Conservation (phyloP, 2,113 vertebrate species). For the Colius striatus region DNA sequence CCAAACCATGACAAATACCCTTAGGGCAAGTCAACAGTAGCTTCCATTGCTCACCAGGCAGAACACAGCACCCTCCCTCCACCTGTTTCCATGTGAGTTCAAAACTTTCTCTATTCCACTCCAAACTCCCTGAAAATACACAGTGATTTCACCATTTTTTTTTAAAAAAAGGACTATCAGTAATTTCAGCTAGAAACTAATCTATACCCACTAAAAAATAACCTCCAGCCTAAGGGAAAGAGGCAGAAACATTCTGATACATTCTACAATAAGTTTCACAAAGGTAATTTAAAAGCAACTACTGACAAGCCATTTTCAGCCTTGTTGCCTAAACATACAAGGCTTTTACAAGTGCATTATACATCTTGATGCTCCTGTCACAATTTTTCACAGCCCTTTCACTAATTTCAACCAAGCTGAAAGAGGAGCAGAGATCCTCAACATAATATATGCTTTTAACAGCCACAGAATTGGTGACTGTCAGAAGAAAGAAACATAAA, state of each 20-base stretch:
- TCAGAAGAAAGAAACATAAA: neutral
- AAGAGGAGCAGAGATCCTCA: neutral
- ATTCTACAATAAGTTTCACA: conserved; percentile 12
- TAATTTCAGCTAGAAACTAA: neutral
- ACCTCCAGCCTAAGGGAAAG: neutral
- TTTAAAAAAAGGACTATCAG: neutral
- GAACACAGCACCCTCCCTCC: neutral
- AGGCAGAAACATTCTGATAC: conserved; percentile 2
- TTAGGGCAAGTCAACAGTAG: accelerated
- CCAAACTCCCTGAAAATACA: conserved; percentile 7
- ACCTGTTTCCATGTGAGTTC: neutral
- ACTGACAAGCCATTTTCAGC: neutral
- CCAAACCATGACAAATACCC: neutral
- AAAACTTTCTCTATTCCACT: neutral
- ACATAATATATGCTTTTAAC: neutral
- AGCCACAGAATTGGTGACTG: neutral
- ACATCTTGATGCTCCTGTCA: neutral
- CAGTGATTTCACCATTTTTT: neutral
- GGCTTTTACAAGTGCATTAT: neutral
- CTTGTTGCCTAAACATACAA: neutral
- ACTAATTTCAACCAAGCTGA: neutral
- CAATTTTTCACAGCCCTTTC: neutral
- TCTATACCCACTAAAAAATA: neutral
- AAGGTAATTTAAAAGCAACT: conserved; percentile 15
- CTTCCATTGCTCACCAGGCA: neutral